Conservation (phyloP, 2,888 invertebrate species). For the Julus scanicus region DNA sequence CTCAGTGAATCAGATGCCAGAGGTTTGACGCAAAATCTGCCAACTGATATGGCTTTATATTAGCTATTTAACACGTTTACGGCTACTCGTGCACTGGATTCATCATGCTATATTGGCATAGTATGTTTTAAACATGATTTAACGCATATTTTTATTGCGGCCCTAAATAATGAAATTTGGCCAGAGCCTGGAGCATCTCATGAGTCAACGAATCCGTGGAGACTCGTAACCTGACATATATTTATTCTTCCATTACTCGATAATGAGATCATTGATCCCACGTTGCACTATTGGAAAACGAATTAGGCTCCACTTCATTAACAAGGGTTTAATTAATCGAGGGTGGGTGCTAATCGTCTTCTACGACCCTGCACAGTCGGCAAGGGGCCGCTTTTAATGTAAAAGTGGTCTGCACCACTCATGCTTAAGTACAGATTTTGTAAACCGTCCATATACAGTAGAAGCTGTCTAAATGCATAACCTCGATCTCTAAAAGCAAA, state of each 20-base stretch:
- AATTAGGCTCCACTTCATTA: constrained; percentile 42
- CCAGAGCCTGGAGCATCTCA: neutral
- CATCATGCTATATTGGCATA: neutral
- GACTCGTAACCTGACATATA: constrained; percentile 1
- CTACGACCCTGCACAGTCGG: neutral
- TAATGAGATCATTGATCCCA: constrained; percentile 38
- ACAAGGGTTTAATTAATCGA: neutral
- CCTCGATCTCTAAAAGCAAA: too few relatives aligned
- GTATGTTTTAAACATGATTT: neutral
- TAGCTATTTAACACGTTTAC: neutral
- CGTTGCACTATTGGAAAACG: neutral
- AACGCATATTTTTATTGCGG: constrained; percentile 14
- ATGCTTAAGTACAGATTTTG: neutral
- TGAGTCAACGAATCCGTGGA: constrained; percentile 25
- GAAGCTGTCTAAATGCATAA: too few relatives aligned
- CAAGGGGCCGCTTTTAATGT: neutral
- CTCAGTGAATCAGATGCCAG: neutral
- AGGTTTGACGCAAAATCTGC: neutral
- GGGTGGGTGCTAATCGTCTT: constrained; percentile 10
- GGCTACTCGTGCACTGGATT: neutral
- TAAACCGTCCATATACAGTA: too few relatives aligned
- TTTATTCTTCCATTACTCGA: neutral
- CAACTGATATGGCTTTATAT: neutral
- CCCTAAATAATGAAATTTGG: constrained; percentile 22
- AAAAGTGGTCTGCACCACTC: neutral